Evolutionary conservation across 2,888 invertebrate species (phyloP).

Genomic region (Pseudococcus jackbeardsleyi): DNA sequence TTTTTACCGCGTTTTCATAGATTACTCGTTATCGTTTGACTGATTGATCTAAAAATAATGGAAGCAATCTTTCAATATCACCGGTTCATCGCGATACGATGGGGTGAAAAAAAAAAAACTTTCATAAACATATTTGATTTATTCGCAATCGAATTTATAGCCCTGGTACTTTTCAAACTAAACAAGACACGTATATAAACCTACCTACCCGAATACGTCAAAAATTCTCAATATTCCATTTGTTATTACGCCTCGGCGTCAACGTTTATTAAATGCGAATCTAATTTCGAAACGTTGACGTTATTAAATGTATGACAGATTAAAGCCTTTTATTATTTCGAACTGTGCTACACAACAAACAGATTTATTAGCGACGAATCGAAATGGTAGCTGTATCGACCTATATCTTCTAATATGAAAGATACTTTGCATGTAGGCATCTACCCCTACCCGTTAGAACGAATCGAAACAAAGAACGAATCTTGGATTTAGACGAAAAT

Average conservation of each 20-base stretch:
- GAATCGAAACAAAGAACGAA: no score
- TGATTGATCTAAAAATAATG: conserved; percentile 38
- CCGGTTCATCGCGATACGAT: background rate
- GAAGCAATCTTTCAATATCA: conserved; percentile 29
- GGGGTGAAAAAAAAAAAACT: background rate
- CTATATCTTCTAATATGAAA: background rate
- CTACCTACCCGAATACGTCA: background rate
- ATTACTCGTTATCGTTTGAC: conserved; percentile 33
- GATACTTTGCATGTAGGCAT: background rate
- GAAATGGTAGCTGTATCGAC: background rate
- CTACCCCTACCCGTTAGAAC: no score
- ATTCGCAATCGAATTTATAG: conserved; percentile 25
- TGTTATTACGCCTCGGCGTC: background rate
- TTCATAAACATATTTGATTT: conserved; percentile 33
- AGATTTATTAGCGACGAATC: conserved; percentile 13
- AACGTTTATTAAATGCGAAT: conserved; percentile 24
- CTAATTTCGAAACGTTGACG: conserved; percentile 46
- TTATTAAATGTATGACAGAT: conserved; percentile 45
- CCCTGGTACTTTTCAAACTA: background rate
- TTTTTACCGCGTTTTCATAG: conserved; percentile 3
- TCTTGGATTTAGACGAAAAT: no score
- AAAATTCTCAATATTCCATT: conserved; percentile 39
- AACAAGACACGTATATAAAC: conserved; percentile 2
- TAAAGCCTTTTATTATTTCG: conserved; percentile 7
- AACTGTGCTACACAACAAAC: background rate